phyloP scores from a whole-genome alignment of 2,888 invertebrate species.

The Habroteleia sp. region DNA sequence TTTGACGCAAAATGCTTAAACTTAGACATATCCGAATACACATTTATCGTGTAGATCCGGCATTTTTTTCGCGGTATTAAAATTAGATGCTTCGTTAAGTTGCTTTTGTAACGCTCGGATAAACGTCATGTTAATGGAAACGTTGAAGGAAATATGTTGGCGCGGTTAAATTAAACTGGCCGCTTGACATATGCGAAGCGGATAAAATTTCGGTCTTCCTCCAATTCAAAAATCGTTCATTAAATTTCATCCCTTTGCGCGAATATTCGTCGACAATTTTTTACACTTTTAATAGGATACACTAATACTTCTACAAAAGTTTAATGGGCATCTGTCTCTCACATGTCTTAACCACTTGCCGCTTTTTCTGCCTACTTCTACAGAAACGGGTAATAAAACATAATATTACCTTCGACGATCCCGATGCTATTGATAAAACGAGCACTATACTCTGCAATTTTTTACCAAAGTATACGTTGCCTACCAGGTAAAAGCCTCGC shows the following conservation, averaged over 20 bases:
- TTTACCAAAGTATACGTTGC: constrained; percentile 13
- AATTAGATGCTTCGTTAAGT: constrained; percentile 47
- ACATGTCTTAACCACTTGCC: constrained; percentile 13
- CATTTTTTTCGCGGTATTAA: constrained; percentile 40
- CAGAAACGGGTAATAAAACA: neutral
- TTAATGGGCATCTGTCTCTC: constrained; percentile 26
- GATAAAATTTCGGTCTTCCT: constrained; percentile 1
- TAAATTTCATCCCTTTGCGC: constrained; percentile 4
- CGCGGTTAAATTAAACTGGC: neutral
- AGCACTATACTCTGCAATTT: neutral
- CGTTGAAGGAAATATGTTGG: constrained; percentile 15
- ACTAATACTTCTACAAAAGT: constrained; percentile 8
- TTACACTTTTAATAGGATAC: neutral
- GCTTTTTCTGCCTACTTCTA: neutral
- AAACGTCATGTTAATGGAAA: constrained; percentile 37
- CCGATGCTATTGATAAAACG: constrained; percentile 18
- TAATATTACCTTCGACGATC: constrained; percentile 8
- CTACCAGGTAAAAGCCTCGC: constrained; percentile 1
- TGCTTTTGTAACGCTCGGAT: constrained; percentile 38
- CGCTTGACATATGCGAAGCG: neutral
- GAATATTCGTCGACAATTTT: neutral
- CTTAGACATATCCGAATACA: constrained; percentile 33
- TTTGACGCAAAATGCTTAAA: constrained; percentile 52
- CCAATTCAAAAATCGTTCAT: constrained; percentile 1
- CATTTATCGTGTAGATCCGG: constrained; percentile 37